Evolutionary conservation across 2,888 invertebrate species (phyloP).

Genomic region (Pristionchus exspectatus): DNA sequence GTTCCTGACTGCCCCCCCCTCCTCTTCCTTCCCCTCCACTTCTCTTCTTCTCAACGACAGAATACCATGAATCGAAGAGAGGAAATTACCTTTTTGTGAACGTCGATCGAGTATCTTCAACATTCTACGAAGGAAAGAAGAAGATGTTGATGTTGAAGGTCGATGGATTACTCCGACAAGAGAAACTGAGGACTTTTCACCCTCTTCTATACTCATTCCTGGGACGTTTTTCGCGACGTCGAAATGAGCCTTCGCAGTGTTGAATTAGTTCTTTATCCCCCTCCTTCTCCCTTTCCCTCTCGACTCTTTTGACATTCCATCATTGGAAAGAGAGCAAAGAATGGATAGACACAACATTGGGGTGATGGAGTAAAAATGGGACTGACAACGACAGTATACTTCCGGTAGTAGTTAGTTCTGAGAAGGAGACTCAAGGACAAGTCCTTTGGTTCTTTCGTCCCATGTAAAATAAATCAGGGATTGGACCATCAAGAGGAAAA

Average conservation of each 20-base stretch:
- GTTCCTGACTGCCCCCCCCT: not conserved
- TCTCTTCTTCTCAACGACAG: not conserved
- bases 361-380: constrained; percentile 9
- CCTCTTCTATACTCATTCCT: constrained; percentile 16
- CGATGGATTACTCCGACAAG: not conserved
- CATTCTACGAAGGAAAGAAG: constrained; percentile 35
- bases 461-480: too few relatives aligned
- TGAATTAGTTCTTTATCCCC: constrained; percentile 49
- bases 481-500: too few relatives aligned
- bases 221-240: not conserved
- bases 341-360: constrained; percentile 2
- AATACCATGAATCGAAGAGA: not conserved
- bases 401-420: not conserved
- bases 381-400: not conserved
- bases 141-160: not conserved
- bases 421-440: not conserved
- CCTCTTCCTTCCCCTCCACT: not conserved
- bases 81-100: constrained; percentile 37
- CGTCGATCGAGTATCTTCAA: constrained; percentile 15
- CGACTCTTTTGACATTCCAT: constrained; percentile 42
- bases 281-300: not conserved
- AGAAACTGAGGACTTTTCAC: constrained; percentile 25
- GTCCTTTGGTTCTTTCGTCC: not conserved
- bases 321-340: constrained; percentile 13
- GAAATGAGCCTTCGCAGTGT: constrained; percentile 1